Conservation (phyloP, 2,888 invertebrate species). For the Eumacrocentrus americanus region DNA sequence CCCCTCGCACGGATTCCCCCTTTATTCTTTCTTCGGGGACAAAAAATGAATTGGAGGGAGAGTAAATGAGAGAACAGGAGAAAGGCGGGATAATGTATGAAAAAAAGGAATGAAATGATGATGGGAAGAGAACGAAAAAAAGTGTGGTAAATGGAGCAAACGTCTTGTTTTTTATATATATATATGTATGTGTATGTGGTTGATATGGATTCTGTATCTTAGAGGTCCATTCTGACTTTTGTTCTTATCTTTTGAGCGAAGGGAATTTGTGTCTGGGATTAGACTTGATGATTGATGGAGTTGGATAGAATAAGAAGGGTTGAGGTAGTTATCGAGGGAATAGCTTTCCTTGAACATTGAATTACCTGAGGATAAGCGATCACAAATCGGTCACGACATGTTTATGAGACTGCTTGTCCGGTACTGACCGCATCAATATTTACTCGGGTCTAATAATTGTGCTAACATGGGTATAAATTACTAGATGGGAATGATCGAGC, state of each 20-base stretch:
- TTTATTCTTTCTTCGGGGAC: constrained; percentile 9
- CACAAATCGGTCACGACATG: constrained; percentile 30
- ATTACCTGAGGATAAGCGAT: constrained; percentile 1
- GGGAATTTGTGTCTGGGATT: not conserved
- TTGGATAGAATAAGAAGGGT: too few species aligned
- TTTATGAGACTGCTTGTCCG: constrained; percentile 11
- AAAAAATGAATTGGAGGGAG: not conserved
- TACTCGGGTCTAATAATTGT: not conserved
- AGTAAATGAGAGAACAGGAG: not conserved
- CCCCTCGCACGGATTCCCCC: constrained; percentile 14
- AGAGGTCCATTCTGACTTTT: not conserved
- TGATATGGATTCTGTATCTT: not conserved
- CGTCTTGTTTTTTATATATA: not conserved
- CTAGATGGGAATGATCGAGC: not conserved
- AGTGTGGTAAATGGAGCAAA: not conserved
- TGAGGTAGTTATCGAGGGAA: too few species aligned
- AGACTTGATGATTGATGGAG: not conserved
- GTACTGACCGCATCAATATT: not conserved
- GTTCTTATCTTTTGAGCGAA: not conserved
- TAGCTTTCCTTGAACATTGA: constrained; percentile 17
- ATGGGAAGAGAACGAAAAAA: not conserved
- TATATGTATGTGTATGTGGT: not conserved
- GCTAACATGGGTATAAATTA: not conserved
- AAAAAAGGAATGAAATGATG: not conserved
- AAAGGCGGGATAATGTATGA: constrained; percentile 6